These are phyloP conservation scores for Popillia japonica DNA, from an alignment of 1,140 invertebrate species.

Conservation along the genomic window DNA sequence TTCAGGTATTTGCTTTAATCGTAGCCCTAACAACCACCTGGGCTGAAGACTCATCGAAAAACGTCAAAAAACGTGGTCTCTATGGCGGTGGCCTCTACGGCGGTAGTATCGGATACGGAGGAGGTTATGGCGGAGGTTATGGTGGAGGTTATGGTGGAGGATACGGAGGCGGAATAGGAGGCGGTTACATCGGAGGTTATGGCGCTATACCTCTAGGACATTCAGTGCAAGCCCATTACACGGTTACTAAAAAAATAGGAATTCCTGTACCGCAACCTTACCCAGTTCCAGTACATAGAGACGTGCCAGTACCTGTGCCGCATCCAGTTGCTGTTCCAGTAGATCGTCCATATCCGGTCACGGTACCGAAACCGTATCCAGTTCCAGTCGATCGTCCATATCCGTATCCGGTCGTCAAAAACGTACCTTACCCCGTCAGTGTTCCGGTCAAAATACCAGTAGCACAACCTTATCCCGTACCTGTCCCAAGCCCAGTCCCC, in stretches of 20 bases:
- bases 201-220: slow-evolving; percentile 47
- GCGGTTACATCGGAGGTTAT: slow-evolving; percentile 39
- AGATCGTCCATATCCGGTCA: slow-evolving; percentile 58
- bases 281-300: slow-evolving; percentile 48
- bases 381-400: slow-evolving; percentile 62
- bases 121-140: slow-evolving; percentile 42
- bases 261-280: slow-evolving; percentile 51
- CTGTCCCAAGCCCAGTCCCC: slow-evolving; percentile 46
- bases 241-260: slow-evolving; percentile 51
- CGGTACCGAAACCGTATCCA: slow-evolving; percentile 64
- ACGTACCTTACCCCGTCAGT: slow-evolving; percentile 46
- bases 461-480: slow-evolving; percentile 39
- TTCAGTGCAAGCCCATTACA: slow-evolving; percentile 48
- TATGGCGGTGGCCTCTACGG: slow-evolving; percentile 41
- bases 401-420: slow-evolving; percentile 54
- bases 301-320: slow-evolving; percentile 52
- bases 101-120: slow-evolving; percentile 5
- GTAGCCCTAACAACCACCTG: slow-evolving; percentile 46
- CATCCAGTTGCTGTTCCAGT: slow-evolving; percentile 56
- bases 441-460: slow-evolving; percentile 51
- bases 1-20: slow-evolving; percentile 48
- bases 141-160: slow-evolving; percentile 17
- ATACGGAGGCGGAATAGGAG: slow-evolving; percentile 12
- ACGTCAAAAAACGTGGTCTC: slow-evolving; percentile 55
- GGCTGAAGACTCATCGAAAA: slow-evolving; percentile 44